A percentile compares a stretch with the other conserved stretches of the same genome.
These are phyloP conservation scores for Arremon aurantiirostris DNA, from an alignment of 2,797 vertebrate genomes.

Conservation along the genomic window DNA sequence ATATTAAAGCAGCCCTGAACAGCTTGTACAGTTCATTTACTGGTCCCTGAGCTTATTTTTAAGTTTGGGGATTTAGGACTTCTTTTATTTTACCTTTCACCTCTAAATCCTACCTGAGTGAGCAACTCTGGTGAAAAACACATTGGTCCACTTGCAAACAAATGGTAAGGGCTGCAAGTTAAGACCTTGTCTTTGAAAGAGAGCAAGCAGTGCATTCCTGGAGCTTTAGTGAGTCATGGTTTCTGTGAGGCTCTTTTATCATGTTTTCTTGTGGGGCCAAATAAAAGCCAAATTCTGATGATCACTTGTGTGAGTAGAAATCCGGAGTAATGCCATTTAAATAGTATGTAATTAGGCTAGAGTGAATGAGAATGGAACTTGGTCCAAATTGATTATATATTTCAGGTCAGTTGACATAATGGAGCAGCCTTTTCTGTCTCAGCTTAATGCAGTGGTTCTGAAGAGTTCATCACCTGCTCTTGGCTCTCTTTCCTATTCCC, in stretches of 20 bases:
- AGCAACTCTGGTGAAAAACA: not conserved
- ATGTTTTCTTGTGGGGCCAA: not conserved
- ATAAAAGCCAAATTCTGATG: conserved; percentile 35
- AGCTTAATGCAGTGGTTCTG: conserved; percentile 62
- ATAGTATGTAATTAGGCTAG: conserved; percentile 46
- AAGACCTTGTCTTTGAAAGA: not conserved
- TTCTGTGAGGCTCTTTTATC: not conserved
- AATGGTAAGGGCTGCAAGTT: not conserved
- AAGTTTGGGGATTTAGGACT: not conserved
- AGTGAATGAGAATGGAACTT: conserved; percentile 59
- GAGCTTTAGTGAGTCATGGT: not conserved
- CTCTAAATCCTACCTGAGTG: not conserved
- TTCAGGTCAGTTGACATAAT: conserved; percentile 67
- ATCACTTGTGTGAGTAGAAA: conserved; percentile 21
- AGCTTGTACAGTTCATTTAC: not conserved
- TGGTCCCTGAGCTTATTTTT: not conserved
- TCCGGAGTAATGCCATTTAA: conserved; percentile 45
- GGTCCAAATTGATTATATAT: conserved; percentile 59
- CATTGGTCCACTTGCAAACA: not conserved
- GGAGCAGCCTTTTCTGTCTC: conserved; percentile 58
- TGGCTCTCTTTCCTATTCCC: conserved; percentile 64
- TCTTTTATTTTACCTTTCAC: not conserved
- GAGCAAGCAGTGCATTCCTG: not conserved
- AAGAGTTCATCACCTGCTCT: conserved; percentile 66
- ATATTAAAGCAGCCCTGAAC: not conserved